Evolutionary conservation across 1,140 invertebrate species (phyloP).

Genomic region (Drosophila pectinifera): DNA sequence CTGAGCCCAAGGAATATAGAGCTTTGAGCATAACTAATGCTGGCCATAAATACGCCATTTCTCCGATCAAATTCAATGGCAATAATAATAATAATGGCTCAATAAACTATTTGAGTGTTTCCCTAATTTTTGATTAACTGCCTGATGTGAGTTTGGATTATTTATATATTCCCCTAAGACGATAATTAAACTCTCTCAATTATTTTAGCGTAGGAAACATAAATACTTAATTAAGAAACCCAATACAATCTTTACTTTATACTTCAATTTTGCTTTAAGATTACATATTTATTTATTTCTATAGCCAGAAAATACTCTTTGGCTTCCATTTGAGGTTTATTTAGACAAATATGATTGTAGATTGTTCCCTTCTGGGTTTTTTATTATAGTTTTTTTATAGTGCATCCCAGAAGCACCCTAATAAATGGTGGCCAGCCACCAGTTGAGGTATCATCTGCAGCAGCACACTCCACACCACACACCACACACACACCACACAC

Average conservation of each 20-base stretch:
- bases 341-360: conserved; percentile 1
- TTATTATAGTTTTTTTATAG: background rate
- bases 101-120: background rate
- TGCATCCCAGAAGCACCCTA: conserved; percentile 2
- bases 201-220: too few relatives aligned
- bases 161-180: background rate
- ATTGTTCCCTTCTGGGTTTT: background rate
- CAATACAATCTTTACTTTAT: too few relatives aligned
- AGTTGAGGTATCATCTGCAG: conserved; percentile 7
- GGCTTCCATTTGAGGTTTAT: background rate
- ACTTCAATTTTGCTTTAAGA: too few relatives aligned
- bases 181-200: too few relatives aligned
- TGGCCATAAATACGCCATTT: background rate
- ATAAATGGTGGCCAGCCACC: conserved; percentile 5
- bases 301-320: too few relatives aligned
- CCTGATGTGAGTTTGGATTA: background rate
- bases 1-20: background rate
- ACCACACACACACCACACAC: too few relatives aligned
- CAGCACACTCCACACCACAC: conserved; percentile 3
- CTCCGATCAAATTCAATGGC: background rate
- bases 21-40: background rate
- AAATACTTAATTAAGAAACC: too few relatives aligned
- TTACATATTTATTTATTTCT: too few relatives aligned
- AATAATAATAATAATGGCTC: conserved; percentile 1
- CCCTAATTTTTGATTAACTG: background rate